Evolutionary conservation across 2,888 invertebrate genomes (phyloP).

Genomic region (Linyphia triangularis): DNA sequence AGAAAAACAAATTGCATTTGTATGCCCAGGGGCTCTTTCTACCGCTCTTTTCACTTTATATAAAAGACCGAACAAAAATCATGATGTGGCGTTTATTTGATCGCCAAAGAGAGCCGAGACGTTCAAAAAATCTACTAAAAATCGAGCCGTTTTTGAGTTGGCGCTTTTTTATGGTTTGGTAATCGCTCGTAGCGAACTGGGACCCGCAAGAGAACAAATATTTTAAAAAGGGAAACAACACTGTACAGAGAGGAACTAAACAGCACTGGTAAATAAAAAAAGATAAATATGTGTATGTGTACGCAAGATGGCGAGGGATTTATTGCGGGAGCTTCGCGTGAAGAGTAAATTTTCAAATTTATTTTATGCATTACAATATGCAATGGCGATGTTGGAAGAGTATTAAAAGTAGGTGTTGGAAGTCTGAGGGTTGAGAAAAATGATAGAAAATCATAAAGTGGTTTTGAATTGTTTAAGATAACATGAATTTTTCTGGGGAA

Average conservation of each 20-base stretch:
- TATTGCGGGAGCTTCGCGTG: constrained; percentile 38
- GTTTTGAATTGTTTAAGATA: constrained; percentile 18
- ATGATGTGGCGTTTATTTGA: constrained; percentile 75
- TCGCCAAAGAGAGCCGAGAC: constrained; percentile 53
- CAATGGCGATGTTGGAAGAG: background rate
- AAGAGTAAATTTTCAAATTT: constrained; percentile 64
- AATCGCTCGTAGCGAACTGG: constrained; percentile 53
- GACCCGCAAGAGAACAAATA: constrained; percentile 53
- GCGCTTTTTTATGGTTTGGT: constrained; percentile 68
- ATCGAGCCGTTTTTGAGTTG: constrained; percentile 70
- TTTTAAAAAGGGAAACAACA: constrained; percentile 55
- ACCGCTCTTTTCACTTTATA: constrained; percentile 47
- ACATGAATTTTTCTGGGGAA: background rate
- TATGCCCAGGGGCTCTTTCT: constrained; percentile 59
- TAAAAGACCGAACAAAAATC: constrained; percentile 71
- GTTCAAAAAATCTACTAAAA: constrained; percentile 71
- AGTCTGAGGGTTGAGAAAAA: background rate
- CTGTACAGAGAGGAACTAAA: constrained; percentile 7
- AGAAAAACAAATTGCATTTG: constrained; percentile 74
- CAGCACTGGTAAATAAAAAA: constrained; percentile 23
- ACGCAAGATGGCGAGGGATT: constrained; percentile 49
- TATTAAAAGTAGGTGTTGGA: constrained; percentile 16
- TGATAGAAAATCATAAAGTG: constrained; percentile 11
- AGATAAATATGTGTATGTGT: constrained; percentile 51
- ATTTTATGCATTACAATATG: constrained; percentile 52